These are phyloP conservation scores for Diadegma fenestrale DNA, from an alignment of 2,888 invertebrate genomes.

Conservation along the genomic window DNA sequence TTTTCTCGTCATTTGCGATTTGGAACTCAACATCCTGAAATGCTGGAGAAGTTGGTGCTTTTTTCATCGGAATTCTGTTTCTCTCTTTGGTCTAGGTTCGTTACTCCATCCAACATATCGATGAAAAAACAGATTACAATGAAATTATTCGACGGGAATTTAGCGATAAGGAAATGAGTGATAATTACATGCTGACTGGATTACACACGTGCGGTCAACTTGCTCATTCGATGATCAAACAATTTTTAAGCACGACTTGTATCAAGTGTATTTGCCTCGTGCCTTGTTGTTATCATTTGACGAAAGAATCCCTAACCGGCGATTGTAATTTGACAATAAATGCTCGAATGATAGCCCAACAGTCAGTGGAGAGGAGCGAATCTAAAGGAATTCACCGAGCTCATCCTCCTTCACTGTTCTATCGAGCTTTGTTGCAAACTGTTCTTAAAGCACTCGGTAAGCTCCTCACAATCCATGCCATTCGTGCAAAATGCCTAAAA, in stretches of 20 bases:
- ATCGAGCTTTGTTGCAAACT: conserved; percentile 91
- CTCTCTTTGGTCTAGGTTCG: conserved; percentile 74
- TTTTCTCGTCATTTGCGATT: no score
- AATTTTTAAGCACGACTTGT: conserved; percentile 87
- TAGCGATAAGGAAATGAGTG: conserved; percentile 70
- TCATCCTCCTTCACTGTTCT: conserved; percentile 89
- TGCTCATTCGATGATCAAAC: conserved; percentile 89
- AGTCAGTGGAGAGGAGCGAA: conserved; percentile 91
- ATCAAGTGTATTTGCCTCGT: conserved; percentile 91
- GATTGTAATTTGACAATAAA: conserved; percentile 85
- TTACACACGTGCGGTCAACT: conserved; percentile 96
- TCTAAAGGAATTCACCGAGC: conserved; percentile 84
- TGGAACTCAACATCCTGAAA: no score
- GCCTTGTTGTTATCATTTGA: conserved; percentile 96
- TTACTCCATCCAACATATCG: conserved; percentile 77
- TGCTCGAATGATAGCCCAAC: conserved; percentile 94
- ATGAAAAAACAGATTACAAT: conserved; percentile 78
- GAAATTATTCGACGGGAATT: conserved; percentile 75
- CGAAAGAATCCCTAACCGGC: conserved; percentile 85
- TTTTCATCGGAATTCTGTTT: neutral
- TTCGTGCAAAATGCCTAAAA: neutral
- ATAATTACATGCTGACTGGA: conserved; percentile 86
- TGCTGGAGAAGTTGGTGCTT: no score
- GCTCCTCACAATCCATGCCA: neutral
- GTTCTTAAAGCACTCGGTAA: conserved; percentile 79